Evolutionary conservation across 2,113 vertebrate species (phyloP).

Genomic region (Odobenus rosmarus): DNA sequence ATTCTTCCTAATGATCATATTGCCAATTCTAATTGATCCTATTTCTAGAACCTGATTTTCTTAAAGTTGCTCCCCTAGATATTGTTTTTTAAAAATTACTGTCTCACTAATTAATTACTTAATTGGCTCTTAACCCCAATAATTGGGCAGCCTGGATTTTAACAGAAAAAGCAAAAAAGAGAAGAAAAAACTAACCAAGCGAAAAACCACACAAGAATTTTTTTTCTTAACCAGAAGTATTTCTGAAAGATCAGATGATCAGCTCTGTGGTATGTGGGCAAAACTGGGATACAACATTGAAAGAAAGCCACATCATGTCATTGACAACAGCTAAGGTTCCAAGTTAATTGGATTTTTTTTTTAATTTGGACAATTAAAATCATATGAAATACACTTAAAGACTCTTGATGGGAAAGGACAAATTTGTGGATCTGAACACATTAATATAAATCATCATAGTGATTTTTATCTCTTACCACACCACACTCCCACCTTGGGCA

Average conservation of each 20-base stretch:
- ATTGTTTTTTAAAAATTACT: conserved; percentile 13
- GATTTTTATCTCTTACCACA: conserved; percentile 8
- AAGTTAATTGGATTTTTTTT: conserved; percentile 46
- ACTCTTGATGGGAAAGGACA: conserved; percentile 10
- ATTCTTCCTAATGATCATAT: conserved; percentile 64
- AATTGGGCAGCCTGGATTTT: conserved; percentile 52
- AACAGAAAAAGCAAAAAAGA: background rate
- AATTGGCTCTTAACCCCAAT: conserved; percentile 31
- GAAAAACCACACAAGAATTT: background rate
- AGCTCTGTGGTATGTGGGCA: background rate
- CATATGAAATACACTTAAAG: conserved; percentile 26
- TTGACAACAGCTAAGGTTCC: conserved; percentile 24
- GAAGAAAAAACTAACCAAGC: background rate
- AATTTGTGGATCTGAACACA: conserved; percentile 22
- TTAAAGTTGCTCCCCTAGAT: conserved; percentile 41
- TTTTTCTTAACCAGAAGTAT: conserved; percentile 39
- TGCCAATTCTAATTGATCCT: conserved; percentile 53
- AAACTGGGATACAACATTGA: background rate
- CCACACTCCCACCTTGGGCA: background rate
- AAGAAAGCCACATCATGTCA: background rate
- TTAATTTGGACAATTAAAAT: conserved; percentile 28
- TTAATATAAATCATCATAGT: conserved; percentile 36
- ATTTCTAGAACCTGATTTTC: conserved; percentile 60
- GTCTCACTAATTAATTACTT: conserved; percentile 50
- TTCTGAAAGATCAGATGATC: conserved; percentile 31